Evolutionary conservation across 2,888 invertebrate species (phyloP).

Genomic region (Euzophera pinguis): DNA sequence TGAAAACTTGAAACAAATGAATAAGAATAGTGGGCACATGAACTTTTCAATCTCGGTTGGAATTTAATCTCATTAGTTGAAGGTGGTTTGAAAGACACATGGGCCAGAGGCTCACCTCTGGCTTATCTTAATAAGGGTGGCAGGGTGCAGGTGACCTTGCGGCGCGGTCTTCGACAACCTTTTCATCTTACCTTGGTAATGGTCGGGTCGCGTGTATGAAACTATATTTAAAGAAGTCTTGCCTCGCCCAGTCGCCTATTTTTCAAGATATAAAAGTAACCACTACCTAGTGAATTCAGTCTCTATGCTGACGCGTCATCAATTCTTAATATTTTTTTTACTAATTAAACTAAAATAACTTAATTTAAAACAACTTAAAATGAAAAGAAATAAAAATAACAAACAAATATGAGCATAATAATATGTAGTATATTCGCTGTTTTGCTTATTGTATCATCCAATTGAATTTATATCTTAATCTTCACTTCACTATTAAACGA

Average conservation of each 20-base stretch:
- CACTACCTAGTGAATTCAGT: too few relatives aligned
- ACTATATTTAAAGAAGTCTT: constrained; percentile 23
- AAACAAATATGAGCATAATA: too few relatives aligned
- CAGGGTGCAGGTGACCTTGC: constrained; percentile 29
- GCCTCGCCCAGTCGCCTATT: constrained; percentile 4
- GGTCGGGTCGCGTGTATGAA: constrained; percentile 28
- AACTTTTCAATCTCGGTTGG: neutral
- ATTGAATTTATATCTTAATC: too few relatives aligned
- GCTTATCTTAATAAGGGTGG: neutral
- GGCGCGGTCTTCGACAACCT: constrained; percentile 32
- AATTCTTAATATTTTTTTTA: too few relatives aligned
- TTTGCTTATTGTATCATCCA: too few relatives aligned
- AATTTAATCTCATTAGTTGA: constrained; percentile 1
- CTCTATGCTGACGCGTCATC: too few relatives aligned
- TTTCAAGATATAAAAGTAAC: constrained; percentile 17
- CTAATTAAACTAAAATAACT: too few relatives aligned
- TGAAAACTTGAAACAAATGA: neutral
- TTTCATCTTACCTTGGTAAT: constrained; percentile 26
- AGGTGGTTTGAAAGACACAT: constrained; percentile 18
- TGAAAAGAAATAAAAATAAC: too few relatives aligned
- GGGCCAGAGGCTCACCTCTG: constrained; percentile 5
- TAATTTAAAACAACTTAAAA: too few relatives aligned
- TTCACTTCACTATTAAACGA: too few relatives aligned
- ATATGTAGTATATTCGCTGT: too few relatives aligned
- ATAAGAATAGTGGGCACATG: neutral